phyloP scores from a whole-genome alignment of 2,888 invertebrate species.

The Phaedon cochleariae region DNA sequence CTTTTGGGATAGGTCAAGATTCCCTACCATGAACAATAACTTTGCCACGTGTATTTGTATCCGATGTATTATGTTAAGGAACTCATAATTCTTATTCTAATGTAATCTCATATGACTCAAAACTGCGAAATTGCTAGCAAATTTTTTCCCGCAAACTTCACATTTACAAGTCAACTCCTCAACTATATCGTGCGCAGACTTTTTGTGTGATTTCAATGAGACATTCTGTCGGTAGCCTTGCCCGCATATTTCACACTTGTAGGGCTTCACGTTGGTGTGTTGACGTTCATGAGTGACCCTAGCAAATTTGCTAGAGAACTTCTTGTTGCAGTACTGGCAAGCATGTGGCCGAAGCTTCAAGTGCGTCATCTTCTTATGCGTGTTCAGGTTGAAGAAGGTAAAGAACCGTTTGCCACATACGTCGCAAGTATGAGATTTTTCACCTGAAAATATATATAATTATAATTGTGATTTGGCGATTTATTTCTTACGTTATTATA shows the following conservation, averaged over 20 bases:
- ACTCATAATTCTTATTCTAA: no score
- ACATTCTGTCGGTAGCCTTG: slow-evolving; percentile 54
- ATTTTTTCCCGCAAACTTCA: slow-evolving; percentile 47
- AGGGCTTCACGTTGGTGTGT: slow-evolving; percentile 53
- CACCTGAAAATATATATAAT: slow-evolving; percentile 35
- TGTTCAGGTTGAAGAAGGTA: slow-evolving; percentile 44
- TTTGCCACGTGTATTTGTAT: no score
- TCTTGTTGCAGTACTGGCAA: slow-evolving; percentile 50
- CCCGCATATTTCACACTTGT: slow-evolving; percentile 48
- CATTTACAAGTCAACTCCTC: slow-evolving; percentile 48
- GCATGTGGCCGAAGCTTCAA: slow-evolving; percentile 49
- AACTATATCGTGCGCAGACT: slow-evolving; percentile 50
- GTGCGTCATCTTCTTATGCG: slow-evolving; percentile 52
- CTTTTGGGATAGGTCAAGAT: no score
- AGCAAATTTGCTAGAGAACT: slow-evolving; percentile 50
- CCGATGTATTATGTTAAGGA: no score
- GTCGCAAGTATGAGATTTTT: slow-evolving; percentile 48
- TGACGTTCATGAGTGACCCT: slow-evolving; percentile 51
- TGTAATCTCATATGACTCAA: slow-evolving; percentile 44
- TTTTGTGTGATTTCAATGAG: slow-evolving; percentile 49
- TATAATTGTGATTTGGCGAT: no score
- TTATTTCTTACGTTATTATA: no score
- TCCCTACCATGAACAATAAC: no score
- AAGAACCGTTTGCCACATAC: slow-evolving; percentile 45
- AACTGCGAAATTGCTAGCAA: slow-evolving; percentile 40